Conservation (phyloP, 2,797 vertebrate genomes). For the Amblyraja radiata region DNA sequence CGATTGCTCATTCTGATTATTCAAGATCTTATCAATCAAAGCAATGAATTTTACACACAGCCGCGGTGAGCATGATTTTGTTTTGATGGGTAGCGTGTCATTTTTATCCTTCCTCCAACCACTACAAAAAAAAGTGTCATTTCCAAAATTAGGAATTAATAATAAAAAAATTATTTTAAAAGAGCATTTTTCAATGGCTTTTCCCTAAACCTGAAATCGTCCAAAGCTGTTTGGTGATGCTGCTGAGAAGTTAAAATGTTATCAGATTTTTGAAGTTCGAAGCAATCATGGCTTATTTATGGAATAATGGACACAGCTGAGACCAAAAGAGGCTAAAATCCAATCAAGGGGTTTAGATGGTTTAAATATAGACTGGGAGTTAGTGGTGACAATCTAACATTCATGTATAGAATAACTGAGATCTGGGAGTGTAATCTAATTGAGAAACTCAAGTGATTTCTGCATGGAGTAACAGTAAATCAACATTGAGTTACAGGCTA, state of each 20-base stretch:
- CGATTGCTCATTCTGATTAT: constrained; percentile 5
- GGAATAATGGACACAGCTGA: not conserved
- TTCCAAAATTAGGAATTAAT: not conserved
- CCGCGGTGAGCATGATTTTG: not conserved
- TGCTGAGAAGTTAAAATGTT: not conserved
- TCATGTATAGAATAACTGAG: not conserved
- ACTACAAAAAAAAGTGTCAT: not conserved
- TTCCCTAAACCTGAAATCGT: not conserved
- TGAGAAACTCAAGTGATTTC: not conserved
- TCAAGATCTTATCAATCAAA: constrained; percentile 18
- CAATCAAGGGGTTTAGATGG: not conserved
- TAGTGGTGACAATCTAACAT: not conserved
- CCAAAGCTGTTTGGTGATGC: not conserved
- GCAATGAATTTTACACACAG: not conserved
- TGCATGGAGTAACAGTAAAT: no score
- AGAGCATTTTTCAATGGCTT: not conserved
- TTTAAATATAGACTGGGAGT: not conserved
- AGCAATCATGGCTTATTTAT: not conserved
- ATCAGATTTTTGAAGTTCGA: not conserved
- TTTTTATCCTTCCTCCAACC: not conserved
- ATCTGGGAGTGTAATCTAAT: not conserved
- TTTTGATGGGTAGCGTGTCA: not conserved
- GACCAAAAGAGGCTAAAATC: not conserved
- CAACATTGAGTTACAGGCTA: no score
- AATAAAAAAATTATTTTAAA: not conserved